These are phyloP conservation scores for Listronotus oregonensis DNA, from an alignment of 1,140 invertebrate genomes.

Conservation along the genomic window DNA sequence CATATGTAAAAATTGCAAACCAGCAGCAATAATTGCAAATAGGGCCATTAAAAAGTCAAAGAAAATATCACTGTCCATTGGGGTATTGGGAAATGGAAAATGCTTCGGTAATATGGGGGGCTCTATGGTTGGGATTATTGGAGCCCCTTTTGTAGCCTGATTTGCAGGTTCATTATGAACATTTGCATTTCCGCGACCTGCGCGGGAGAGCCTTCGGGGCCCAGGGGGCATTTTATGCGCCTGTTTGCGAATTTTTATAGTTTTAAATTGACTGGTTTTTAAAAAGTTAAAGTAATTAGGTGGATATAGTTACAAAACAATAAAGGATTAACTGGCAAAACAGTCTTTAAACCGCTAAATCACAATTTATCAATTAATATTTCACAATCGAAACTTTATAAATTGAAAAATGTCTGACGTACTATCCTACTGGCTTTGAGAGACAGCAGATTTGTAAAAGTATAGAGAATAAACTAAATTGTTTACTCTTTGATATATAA, in stretches of 20 bases:
- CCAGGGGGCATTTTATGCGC: conserved; percentile 21
- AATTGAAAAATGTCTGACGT: no score
- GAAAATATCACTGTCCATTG: conserved; percentile 78
- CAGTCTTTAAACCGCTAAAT: no score
- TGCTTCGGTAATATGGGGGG: conserved; percentile 69
- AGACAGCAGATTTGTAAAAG: no score
- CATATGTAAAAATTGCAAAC: conserved; percentile 90
- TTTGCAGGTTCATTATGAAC: conserved; percentile 9
- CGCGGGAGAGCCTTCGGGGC: conserved; percentile 19
- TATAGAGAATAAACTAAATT: no score
- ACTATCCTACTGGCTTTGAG: no score
- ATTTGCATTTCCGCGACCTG: background rate
- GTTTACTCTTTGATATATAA: no score
- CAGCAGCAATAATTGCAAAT: conserved; percentile 74
- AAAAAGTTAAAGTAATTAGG: no score
- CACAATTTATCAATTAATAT: no score
- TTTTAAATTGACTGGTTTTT: no score
- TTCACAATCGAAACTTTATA: no score
- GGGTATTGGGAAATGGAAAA: conserved; percentile 83
- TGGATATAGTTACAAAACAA: no score
- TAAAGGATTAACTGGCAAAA: no score
- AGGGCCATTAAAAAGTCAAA: conserved; percentile 88
- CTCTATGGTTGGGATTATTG: conserved; percentile 46
- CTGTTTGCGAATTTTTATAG: conserved; percentile 15
- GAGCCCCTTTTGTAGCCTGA: conserved; percentile 16